These are phyloP conservation scores for Drosophila neotestacea DNA, from an alignment of 2,888 invertebrate genomes.

Conservation along the genomic window DNA sequence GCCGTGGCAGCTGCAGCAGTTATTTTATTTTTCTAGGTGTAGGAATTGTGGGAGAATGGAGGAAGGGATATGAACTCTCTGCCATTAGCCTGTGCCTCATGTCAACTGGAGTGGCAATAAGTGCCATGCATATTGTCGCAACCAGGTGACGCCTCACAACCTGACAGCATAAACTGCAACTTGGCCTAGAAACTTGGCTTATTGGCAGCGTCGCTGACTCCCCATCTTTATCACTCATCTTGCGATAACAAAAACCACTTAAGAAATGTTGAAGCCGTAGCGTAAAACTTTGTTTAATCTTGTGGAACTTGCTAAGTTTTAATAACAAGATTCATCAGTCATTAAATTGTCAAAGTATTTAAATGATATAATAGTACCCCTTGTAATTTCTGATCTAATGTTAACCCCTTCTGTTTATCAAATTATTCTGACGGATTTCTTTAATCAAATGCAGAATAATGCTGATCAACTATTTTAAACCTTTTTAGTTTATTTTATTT, in stretches of 20 bases:
- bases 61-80: slow-evolving; percentile 2
- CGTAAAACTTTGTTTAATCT: slow-evolving; percentile 25
- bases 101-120: slow-evolving; percentile 79
- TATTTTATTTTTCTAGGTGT: neutral
- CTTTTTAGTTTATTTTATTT: too few species aligned
- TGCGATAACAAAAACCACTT: slow-evolving; percentile 1
- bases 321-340: slow-evolving; percentile 15
- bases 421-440: too few species aligned
- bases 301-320: slow-evolving; percentile 21
- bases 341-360: slow-evolving; percentile 26
- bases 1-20: slow-evolving; percentile 46
- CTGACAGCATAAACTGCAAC: slow-evolving; percentile 41
- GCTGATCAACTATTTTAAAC: too few species aligned
- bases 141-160: slow-evolving; percentile 61
- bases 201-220: slow-evolving; percentile 39
- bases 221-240: too few species aligned
- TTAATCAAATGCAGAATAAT: too few species aligned
- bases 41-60: neutral
- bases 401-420: too few species aligned
- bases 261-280: slow-evolving; percentile 14
- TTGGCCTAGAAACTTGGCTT: slow-evolving; percentile 51
- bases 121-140: slow-evolving; percentile 76
- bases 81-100: slow-evolving; percentile 54
- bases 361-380: neutral
- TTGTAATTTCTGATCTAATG: too few species aligned